Evolutionary conservation across 1,140 invertebrate genomes (phyloP).

Genomic region (Adoxophyes honmai): DNA sequence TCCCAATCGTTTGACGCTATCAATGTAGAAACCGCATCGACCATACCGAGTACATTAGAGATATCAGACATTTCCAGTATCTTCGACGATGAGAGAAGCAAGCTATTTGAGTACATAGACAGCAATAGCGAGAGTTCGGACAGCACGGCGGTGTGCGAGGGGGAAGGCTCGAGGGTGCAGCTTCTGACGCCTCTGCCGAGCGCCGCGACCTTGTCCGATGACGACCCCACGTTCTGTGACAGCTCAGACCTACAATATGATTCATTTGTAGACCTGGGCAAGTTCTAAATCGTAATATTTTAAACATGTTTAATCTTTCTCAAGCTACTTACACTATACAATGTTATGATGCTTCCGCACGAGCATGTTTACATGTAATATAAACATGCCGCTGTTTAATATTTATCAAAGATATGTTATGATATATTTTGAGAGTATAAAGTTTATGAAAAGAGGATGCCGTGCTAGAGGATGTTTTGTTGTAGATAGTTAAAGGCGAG

Average conservation of each 20-base stretch:
- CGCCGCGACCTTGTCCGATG: slow-evolving; percentile 32
- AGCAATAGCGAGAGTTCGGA: slow-evolving; percentile 61
- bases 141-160: slow-evolving; percentile 53
- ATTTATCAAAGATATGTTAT: slow-evolving; percentile 15
- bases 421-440: slow-evolving; percentile 7
- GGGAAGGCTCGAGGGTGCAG: slow-evolving; percentile 25
- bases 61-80: slow-evolving; percentile 29
- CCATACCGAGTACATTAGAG: slow-evolving; percentile 31
- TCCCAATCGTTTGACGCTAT: slow-evolving; percentile 54
- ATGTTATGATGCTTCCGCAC: slow-evolving; percentile 24
- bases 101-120: slow-evolving; percentile 57
- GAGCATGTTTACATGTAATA: slow-evolving; percentile 16
- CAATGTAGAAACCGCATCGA: slow-evolving; percentile 40
- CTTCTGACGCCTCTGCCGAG: slow-evolving; percentile 29
- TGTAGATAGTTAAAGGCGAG: slow-evolving; percentile 1
- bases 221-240: slow-evolving; percentile 42
- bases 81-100: slow-evolving; percentile 12
- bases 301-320: slow-evolving; percentile 29
- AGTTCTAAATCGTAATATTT: slow-evolving; percentile 39
- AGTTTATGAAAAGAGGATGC: slow-evolving; percentile 12
- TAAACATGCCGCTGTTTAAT: slow-evolving; percentile 19
- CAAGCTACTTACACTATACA: slow-evolving; percentile 7
- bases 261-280: slow-evolving; percentile 67
- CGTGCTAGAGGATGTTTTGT: slow-evolving; percentile 6
- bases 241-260: slow-evolving; percentile 64